Base-by-base conservation (phyloP, 2,888 invertebrate genomes). In the Anodontia alba region DNA sequence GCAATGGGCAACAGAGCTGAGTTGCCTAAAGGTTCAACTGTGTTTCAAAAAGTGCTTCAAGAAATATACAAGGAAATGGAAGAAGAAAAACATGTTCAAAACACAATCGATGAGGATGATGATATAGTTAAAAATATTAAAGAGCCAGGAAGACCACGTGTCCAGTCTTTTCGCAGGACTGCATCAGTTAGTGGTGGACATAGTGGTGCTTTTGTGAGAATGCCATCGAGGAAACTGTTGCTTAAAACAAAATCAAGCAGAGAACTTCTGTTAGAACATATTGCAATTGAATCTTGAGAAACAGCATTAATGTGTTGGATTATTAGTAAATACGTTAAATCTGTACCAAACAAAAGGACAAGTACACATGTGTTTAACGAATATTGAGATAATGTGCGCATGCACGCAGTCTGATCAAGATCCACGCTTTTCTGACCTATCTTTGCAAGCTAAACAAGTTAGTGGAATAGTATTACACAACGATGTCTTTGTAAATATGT, bases 151-250 rank as follows among this genome's bases (percentile, higher is more conserved):
- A 20, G 62, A 8, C 33, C 31, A 10, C 31, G 23, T 15, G 3
- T 1, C 2, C 33, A 17, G 3, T 12, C 17, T 33, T 54, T 54
- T 54, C 10, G 10, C 7, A 20, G 62, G 5, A 62, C 62, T 17
- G 10, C 20, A 23, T 62, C 62, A 3, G 62, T 62, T 17, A 62
- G 62, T 17, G 33, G 62, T 15, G 62, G 62, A 3, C 29, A 62
- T 17, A 62, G 62, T 62, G 62, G 62, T 8, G 33, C 62, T 3
- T 31, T 62, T 62, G 62, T 62, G 33, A 62, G 62, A 62, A 62
- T n/a, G 17, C 31, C 26, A 29, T 62, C 62, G 5, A 62, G 62
- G 20, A 62, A 33, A 62, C 31, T 33, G 31, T 62, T 62, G 62
- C 20, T 62, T 3, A 62, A 20, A 17, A 17, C 62, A 8, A 62